Conservation (phyloP, 2,797 vertebrate genomes). For the Molossus molossus region DNA sequence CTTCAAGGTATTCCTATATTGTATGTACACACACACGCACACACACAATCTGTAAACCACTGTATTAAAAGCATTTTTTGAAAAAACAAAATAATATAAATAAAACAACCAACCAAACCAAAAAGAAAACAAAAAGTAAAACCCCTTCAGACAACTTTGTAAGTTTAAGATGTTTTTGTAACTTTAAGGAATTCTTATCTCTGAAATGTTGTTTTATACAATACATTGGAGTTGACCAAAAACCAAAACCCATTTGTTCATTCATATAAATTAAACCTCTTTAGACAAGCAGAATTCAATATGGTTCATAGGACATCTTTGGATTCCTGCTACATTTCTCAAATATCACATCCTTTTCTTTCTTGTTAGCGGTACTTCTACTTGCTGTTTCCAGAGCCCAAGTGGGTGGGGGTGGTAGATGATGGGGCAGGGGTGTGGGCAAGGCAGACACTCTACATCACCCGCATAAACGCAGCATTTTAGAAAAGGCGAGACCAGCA, state of each 20-base stretch:
- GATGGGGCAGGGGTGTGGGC: neutral
- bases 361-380: neutral
- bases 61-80: neutral
- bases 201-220: neutral
- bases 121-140: conserved; percentile 35
- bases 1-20: neutral
- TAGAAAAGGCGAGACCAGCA: neutral
- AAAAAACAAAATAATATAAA: conserved; percentile 22
- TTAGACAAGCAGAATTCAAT: conserved; percentile 18
- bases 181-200: conserved; percentile 14
- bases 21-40: neutral
- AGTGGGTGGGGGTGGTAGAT: neutral
- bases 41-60: neutral
- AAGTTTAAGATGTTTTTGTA: conserved; percentile 42
- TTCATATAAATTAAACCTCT: conserved; percentile 49
- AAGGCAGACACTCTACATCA: neutral
- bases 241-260: neutral
- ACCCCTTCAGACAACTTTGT: neutral
- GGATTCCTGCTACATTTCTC: conserved; percentile 42
- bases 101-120: neutral
- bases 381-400: conserved; percentile 5
- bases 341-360: neutral
- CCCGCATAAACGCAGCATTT: neutral
- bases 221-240: neutral
- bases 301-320: neutral